Conservation (phyloP, 2,113 vertebrate species). For the Numenius arquata region DNA sequence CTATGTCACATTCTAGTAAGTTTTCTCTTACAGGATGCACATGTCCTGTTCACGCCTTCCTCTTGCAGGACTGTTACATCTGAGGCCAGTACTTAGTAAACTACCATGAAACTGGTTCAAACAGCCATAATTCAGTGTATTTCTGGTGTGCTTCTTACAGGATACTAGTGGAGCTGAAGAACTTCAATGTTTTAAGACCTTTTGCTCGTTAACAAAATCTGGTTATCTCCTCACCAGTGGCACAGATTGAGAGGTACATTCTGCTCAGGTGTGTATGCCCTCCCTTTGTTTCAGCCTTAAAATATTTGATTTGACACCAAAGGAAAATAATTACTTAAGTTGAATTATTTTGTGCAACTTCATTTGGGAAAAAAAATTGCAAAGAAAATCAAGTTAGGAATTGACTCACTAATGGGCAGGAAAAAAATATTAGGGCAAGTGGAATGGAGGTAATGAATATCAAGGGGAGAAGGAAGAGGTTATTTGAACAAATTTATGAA, state of each 20-base stretch:
- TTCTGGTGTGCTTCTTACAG: not conserved
- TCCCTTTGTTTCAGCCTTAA: not conserved
- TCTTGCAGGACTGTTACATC: not conserved
- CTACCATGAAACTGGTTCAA: not conserved
- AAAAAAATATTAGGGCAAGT: not conserved
- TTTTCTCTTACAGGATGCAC: not conserved
- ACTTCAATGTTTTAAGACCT: not conserved
- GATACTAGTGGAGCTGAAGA: not conserved
- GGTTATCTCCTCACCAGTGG: not conserved
- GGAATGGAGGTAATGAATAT: not conserved
- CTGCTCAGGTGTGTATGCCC: not conserved
- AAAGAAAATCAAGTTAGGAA: not conserved
- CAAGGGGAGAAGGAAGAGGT: not conserved
- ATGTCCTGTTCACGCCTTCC: not conserved
- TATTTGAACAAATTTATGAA: not conserved
- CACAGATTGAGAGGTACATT: not conserved
- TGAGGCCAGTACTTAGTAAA: not conserved
- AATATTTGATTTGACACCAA: not conserved
- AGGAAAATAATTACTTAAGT: not conserved
- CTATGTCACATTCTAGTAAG: not conserved
- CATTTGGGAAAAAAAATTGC: not conserved
- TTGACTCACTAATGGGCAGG: not conserved
- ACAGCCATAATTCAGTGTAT: not conserved
- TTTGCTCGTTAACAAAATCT: not conserved
- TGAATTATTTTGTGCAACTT: slow-evolving; percentile 4